phyloP scores from a whole-genome alignment of 1,140 invertebrate species.

The Campoletis sonorensis region DNA sequence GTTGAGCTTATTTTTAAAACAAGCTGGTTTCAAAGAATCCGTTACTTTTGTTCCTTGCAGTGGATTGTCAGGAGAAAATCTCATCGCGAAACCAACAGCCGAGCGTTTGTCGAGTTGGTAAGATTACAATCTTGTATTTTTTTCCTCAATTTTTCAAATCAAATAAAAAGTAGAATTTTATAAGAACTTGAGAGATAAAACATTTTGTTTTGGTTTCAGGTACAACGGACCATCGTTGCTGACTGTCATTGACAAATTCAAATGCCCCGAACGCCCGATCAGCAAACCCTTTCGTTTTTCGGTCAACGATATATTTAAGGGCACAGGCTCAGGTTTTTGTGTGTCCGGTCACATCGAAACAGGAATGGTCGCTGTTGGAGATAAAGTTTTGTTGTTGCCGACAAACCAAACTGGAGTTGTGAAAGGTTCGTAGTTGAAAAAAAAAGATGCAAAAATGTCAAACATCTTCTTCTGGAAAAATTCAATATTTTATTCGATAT shows the following conservation, averaged over 20 bases:
- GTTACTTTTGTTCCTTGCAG: constrained; percentile 96
- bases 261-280: constrained; percentile 89
- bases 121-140: constrained; percentile 6
- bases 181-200: neutral
- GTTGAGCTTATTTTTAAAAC: constrained; percentile 92
- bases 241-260: constrained; percentile 83
- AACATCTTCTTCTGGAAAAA: too few relatives aligned
- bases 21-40: constrained; percentile 94
- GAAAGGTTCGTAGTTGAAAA: constrained; percentile 79
- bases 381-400: constrained; percentile 93
- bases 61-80: constrained; percentile 95
- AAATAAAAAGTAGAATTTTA: neutral
- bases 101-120: constrained; percentile 79
- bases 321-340: constrained; percentile 90
- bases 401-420: constrained; percentile 86
- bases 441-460: constrained; percentile 3
- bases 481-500: too few relatives aligned
- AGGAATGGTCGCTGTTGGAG: constrained; percentile 89
- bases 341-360: constrained; percentile 94
- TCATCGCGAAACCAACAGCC: constrained; percentile 84
- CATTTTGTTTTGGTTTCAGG: constrained; percentile 57
- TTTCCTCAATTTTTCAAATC: neutral
- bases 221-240: constrained; percentile 71
- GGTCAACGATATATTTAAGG: constrained; percentile 97
- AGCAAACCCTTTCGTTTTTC: constrained; percentile 94